Conservation (phyloP, 2,797 vertebrate genomes). For the Anguilla marmorata region DNA sequence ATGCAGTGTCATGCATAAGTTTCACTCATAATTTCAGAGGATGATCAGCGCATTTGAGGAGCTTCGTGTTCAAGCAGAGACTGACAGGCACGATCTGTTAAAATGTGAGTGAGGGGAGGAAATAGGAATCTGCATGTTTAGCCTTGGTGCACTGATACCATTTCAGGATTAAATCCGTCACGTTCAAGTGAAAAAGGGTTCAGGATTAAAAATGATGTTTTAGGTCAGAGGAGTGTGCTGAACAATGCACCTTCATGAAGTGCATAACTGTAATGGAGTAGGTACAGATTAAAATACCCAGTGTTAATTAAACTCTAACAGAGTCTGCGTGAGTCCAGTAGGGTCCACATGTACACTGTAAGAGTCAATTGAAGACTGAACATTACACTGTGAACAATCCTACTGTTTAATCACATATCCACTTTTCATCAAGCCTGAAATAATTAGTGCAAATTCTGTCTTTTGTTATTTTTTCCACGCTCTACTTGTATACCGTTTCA, state of each 20-base stretch:
- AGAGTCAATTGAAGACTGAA: too few relatives aligned
- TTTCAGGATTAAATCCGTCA: neutral
- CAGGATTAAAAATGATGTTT: too few relatives aligned
- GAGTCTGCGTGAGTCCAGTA: neutral
- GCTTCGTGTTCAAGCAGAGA: constrained; percentile 80
- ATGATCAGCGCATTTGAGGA: constrained; percentile 82
- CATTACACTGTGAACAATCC: too few relatives aligned
- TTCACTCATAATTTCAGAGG: constrained; percentile 67
- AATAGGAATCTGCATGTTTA: neutral
- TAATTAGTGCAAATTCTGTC: neutral
- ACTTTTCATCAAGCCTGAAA: neutral
- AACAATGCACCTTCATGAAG: neutral
- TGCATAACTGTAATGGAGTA: neutral
- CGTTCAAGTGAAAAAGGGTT: neutral
- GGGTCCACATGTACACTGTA: too few relatives aligned
- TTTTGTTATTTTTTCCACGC: neutral
- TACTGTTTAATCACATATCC: neutral
- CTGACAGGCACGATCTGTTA: constrained; percentile 78
- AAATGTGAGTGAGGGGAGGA: constrained; percentile 70
- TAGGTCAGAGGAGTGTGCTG: neutral
- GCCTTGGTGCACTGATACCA: neutral
- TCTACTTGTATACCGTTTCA: neutral
- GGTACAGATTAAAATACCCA: neutral
- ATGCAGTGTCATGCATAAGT: neutral
- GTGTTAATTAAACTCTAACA: neutral